phyloP scores from a whole-genome alignment of 2,113 vertebrate species.

The Gadus macrocephalus region DNA sequence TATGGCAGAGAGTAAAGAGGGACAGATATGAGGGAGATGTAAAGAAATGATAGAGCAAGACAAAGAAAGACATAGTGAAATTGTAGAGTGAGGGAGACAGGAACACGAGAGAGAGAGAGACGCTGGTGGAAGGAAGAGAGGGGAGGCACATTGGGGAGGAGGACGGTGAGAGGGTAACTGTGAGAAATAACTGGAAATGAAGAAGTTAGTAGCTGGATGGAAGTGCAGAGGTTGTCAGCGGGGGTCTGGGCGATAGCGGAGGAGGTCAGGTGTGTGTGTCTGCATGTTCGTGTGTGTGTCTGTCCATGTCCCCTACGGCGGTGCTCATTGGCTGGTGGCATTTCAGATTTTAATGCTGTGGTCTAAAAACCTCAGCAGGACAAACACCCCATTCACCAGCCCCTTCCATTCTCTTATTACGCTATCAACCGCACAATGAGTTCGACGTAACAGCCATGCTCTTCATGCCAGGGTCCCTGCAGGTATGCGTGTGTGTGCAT shows the following conservation, averaged over 20 bases:
- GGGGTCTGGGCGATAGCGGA: background rate
- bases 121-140: background rate
- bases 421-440: constrained; percentile 49
- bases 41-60: background rate
- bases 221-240: background rate
- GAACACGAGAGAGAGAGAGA: too few relatives aligned
- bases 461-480: background rate
- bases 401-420: constrained; percentile 46
- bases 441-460: constrained; percentile 53
- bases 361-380: constrained; percentile 52
- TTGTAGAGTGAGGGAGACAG: too few relatives aligned
- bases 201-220: too few relatives aligned
- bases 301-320: background rate
- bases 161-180: too few relatives aligned
- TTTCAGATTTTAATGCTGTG: constrained; percentile 41
- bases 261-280: constrained; percentile 3
- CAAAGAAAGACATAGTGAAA: background rate
- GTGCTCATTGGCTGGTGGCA: constrained; percentile 26
- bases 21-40: background rate
- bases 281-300: constrained; percentile 9
- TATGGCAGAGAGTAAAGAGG: background rate
- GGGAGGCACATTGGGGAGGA: background rate
- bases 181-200: too few relatives aligned
- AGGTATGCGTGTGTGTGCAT: too few relatives aligned
- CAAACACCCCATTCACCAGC: constrained; percentile 47